Evolutionary conservation across 2,888 invertebrate species (phyloP), one percentile per base, ranked within the genome.

Genomic region (Therioaphis trifolii): DNA sequence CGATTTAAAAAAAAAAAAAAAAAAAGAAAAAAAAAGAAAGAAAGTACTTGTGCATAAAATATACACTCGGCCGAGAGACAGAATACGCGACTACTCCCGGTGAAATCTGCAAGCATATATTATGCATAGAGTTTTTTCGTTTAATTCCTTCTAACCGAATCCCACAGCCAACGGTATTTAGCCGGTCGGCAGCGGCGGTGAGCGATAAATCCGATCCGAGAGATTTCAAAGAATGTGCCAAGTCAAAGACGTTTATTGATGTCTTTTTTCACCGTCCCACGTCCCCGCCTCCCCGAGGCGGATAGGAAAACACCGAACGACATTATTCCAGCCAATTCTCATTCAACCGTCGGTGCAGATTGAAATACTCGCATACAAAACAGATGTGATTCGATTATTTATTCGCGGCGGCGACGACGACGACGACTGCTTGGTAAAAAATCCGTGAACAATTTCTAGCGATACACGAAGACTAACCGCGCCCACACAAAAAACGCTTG

Each of bases 361-460:
- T 58, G 58, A 58, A 61, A 75, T 58, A 43, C 75, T 43, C 40
- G 35, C 15, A 21, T 74, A 40, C 35, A 74, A 24, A 55, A 21
- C 74, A 21, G 35, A 74, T 55, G 74, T 40, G 15, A 74, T 74
- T 40, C 55, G 55, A 74, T 74, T 55, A 74, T 74, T 74, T 74
- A 74, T 74, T 74, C 55, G 21, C 15, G 49, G 18, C 15, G 49
- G 2, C 49, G 29, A 1, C 4, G 14, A 3, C 46, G 46, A 18
- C 35, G 35, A 7, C 3, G 46, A 69, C 43, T 46, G 69, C 46
- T 46, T 46, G 35, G 35, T 5, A 35, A 3, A 35, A 35, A 35
- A 5, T 35, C 7, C 35, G n/a, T n/a, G n/a, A n/a, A n/a, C n/a
- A n/a, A n/a, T n/a, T n/a, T n/a, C n/a, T n/a, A n/a, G n/a, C n/a